Base-by-base conservation (phyloP, 2,888 invertebrate species). In the Ypsolopha scabrella region DNA sequence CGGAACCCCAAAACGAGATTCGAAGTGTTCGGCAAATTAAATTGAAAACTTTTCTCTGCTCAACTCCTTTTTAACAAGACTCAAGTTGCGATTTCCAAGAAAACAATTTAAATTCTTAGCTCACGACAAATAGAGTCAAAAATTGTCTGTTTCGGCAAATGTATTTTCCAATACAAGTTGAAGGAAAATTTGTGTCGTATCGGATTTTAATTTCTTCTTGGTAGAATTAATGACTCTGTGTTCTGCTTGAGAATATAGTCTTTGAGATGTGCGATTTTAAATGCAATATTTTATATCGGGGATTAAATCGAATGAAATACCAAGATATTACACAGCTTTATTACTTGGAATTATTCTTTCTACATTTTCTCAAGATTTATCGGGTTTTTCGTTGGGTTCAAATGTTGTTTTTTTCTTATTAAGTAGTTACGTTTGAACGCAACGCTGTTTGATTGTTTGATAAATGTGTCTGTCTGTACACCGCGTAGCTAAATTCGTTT, bases 141-240 rank as follows among this genome's bases (percentile, higher is more conserved):
- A 11, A 11, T 39, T 11, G 10, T 59, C 4, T 8, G 36, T 0
- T 24, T 24, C 33, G 24, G 38, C 39, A 50, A 54, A 51, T 47
- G 41, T 41, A 47, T 43, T 61, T 64, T 62, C 54, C 54, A 58
- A 60, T 56, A 61, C 58, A 55, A 11, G 53, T 60, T 52, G 63
- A 61, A 63, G 69, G 77, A 72, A 78, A 80, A 78, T 82, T 81
- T 80, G 80, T 80, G 80, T 81, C 78, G 83, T 83, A 83, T 85
- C 79, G 80, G 80, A 77, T 81, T 85, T 85, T 82, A 82, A 83
- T 83, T 83, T 82, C 81, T 82, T 67, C 67, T 72, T 61, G 64
- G 67, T 66, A 71, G 76, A 82, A 83, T 82, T 82, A 83, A 85
- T 79, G 83, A 80, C 70, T 77, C 76, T 71, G 76, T 63, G 62